Percentiles rank a stretch among this genome's conserved stretches.
phyloP scores from a whole-genome alignment of 2,888 invertebrate genomes.

The Brassicogethes aeneus region DNA sequence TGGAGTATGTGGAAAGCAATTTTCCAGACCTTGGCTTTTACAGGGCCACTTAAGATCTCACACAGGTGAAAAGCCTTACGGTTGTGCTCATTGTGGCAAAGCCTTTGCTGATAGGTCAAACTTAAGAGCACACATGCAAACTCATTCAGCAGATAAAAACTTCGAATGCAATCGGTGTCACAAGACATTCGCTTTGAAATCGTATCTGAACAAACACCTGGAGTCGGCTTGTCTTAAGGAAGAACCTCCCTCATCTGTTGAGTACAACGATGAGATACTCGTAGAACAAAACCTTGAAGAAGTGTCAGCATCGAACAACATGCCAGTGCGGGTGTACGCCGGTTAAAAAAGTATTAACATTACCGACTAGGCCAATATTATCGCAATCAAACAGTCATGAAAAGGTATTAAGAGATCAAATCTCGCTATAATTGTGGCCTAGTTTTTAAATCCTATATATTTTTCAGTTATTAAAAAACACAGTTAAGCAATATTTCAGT shows the following conservation, averaged over 20 bases:
- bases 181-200: slow-evolving; percentile 88
- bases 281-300: slow-evolving; percentile 8
- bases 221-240: slow-evolving; percentile 82
- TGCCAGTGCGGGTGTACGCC: slow-evolving; percentile 31
- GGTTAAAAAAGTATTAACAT: too few species aligned
- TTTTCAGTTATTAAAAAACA: neutral
- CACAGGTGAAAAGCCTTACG: slow-evolving; percentile 89
- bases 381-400: neutral
- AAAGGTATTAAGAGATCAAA: too few species aligned
- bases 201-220: slow-evolving; percentile 89
- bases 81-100: slow-evolving; percentile 89
- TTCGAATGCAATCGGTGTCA: slow-evolving; percentile 80
- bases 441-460: neutral
- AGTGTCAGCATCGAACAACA: slow-evolving; percentile 20
- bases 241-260: slow-evolving; percentile 31
- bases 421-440: too few species aligned
- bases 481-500: neutral
- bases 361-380: slow-evolving; percentile 4
- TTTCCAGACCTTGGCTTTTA: slow-evolving; percentile 91
- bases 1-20: slow-evolving; percentile 87
- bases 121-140: slow-evolving; percentile 89
- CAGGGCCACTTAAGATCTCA: slow-evolving; percentile 83
- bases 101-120: slow-evolving; percentile 92
- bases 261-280: slow-evolving; percentile 12
- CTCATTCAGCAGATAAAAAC: slow-evolving; percentile 85